Evolutionary conservation across 2,113 vertebrate species (phyloP).

Genomic region (Morone saxatilis): DNA sequence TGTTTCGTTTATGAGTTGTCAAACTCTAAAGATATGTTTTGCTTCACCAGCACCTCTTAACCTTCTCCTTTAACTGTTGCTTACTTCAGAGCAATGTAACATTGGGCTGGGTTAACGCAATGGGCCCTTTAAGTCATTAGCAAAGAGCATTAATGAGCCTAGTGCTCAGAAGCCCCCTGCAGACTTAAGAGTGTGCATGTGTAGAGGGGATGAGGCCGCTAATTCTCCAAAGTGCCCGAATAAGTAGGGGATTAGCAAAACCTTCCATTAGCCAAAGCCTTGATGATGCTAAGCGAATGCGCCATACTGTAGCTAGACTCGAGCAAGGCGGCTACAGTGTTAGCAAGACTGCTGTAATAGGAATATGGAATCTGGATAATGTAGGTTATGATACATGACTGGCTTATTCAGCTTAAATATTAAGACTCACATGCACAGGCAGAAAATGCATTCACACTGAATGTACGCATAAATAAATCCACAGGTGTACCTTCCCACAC

Average conservation of each 20-base stretch:
- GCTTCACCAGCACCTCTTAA: slow-evolving; percentile 9
- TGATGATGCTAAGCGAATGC: slow-evolving; percentile 77
- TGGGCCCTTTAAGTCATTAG: slow-evolving; percentile 68
- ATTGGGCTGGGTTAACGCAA: slow-evolving; percentile 50
- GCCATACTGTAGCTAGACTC: slow-evolving; percentile 37
- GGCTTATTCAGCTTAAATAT: slow-evolving; percentile 32
- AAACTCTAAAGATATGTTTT: slow-evolving; percentile 20
- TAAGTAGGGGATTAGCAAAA: slow-evolving; percentile 78
- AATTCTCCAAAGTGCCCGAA: slow-evolving; percentile 80
- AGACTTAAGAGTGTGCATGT: slow-evolving; percentile 67
- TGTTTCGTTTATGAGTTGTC: neutral
- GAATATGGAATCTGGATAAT: slow-evolving; percentile 33
- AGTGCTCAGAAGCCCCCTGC: slow-evolving; percentile 62
- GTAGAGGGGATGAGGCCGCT: slow-evolving; percentile 76
- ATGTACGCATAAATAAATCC: neutral
- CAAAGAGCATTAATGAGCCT: slow-evolving; percentile 69
- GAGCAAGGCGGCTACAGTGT: slow-evolving; percentile 33
- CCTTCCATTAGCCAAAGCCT: slow-evolving; percentile 75
- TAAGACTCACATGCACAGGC: neutral
- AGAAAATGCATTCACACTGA: neutral
- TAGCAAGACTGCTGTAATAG: slow-evolving; percentile 48
- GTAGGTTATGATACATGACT: slow-evolving; percentile 9
- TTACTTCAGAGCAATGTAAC: slow-evolving; percentile 61
- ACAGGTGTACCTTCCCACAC: neutral
- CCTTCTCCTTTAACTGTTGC: slow-evolving; percentile 42